Base-by-base conservation (phyloP, 23 tunicate genomes). In the Trididemnum nubilum region DNA sequence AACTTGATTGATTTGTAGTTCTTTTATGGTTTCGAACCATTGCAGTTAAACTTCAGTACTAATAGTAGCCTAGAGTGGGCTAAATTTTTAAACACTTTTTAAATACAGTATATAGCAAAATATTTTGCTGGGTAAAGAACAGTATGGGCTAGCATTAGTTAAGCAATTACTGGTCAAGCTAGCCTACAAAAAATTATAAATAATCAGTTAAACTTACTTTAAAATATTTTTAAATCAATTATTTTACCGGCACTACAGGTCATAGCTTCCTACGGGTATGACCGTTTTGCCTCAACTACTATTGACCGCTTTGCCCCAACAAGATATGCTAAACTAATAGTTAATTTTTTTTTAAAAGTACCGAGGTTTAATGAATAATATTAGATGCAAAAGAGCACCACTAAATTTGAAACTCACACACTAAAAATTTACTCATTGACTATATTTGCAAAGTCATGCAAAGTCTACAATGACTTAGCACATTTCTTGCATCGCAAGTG, bases 11-110 rank as follows among this genome's bases (percentile, higher is more conserved):
- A 2, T 40, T 40, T 40, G 79, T 73, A 12, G 59, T 73, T 73
- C 79, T 40, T 73, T 39, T 25, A 73, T 73, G 39, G 29, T 73
- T 39, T 27, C 67, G 67, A 61, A 61, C 67, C 67, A 61, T 61
- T 61, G 67, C 26, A 61, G 5, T 22, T 21, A 61, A 12, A 61
- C 67, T 4, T 61, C 29, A 61, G 26, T 12, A 61, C 21, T 49
- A 49, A 49, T 49, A 49, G 57, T 49, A 49, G 57, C 57, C 18
- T 9, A 18, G 57, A 18, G n/a, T n/a, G n/a, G n/a, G n/a, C n/a
- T n/a, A n/a, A n/a, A n/a, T n/a, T n/a, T n/a, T n/a, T n/a, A n/a
- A n/a, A n/a, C n/a, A n/a, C n/a, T n/a, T n/a, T n/a, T n/a, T n/a
- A n/a, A n/a, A n/a, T n/a, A n/a, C n/a, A n/a, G n/a, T n/a, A n/a